Base-by-base conservation (phyloP, 2,888 invertebrate genomes). In the Drosophila picticornis region DNA sequence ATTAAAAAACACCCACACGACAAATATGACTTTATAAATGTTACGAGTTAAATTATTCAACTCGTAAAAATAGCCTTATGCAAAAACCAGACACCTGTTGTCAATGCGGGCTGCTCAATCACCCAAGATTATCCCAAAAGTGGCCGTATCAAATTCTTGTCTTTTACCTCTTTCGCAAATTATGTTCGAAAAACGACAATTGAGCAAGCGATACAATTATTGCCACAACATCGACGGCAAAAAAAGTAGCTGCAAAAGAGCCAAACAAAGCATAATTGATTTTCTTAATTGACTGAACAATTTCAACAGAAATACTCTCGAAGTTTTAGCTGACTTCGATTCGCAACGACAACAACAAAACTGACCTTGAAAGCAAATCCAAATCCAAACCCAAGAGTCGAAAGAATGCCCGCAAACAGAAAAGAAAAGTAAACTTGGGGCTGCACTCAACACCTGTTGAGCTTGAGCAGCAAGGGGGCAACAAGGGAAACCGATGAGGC, bases 231-330 rank as follows among this genome's bases (percentile, higher is more conserved):
- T 10, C 40, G 57, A 63, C 11, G 65, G 38, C 53, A 62, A 55
- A 55, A 55, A 56, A 72, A 75, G 71, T 75, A 69, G 77, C 81
- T 81, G 83, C 71, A 77, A 77, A 81, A 52, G 29, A 52, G n/a
- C 22, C 52, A 72, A 64, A 57, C 52, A 65, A 81, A 76, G 72
- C 72, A 61, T 77, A 86, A 86, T 73, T 72, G 76, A 90, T 86
- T 90, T 90, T 84, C 81, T 79, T 81, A 86, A 88, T 82, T 77
- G 87, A 80, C 89, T 84, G 64, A 80, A 71, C 80, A 84, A 74
- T 85, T 85, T 88, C 90, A 88, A 81, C 77, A 84, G 77, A 62
- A 80, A 13, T 31, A 43, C 16, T 40, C 31, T 55, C 50, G 51
- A n/a, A 50, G 38, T 48, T 13, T 25, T 16, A 9, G 40, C 64